phyloP scores from a whole-genome alignment of 2,797 vertebrate genomes.

The Psittacula derbiana region DNA sequence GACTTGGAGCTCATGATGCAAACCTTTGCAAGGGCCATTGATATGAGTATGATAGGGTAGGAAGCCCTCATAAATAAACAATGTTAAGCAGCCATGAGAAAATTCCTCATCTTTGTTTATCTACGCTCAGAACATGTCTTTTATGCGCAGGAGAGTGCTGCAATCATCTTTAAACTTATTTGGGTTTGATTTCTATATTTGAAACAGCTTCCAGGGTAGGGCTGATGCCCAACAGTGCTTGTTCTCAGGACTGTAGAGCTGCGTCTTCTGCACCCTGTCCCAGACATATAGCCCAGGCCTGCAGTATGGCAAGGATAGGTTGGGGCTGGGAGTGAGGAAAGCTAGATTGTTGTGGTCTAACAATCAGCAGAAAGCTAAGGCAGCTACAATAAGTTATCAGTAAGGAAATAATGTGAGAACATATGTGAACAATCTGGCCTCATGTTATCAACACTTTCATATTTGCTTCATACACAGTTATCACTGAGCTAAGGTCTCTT shows the following conservation, averaged over 20 bases:
- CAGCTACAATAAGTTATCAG: neutral
- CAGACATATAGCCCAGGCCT: neutral
- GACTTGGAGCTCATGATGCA: neutral
- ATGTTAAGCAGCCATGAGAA: neutral
- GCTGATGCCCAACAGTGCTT: rapidly evolving
- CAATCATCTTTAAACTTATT: neutral
- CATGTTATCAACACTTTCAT: neutral
- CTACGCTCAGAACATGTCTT: neutral
- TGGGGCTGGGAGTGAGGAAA: neutral
- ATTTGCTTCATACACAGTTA: neutral
- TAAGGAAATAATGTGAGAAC: neutral
- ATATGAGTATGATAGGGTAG: neutral
- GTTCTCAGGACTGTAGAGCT: neutral
- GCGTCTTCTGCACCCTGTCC: neutral
- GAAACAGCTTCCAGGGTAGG: neutral
- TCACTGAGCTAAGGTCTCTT: neutral
- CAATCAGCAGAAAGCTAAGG: neutral
- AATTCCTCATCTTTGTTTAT: neutral
- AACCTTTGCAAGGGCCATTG: neutral
- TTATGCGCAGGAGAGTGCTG: neutral
- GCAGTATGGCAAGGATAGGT: neutral
- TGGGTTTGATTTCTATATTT: neutral
- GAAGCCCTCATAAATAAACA: neutral
- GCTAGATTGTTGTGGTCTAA: neutral
- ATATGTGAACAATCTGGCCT: neutral